A percentile compares a stretch with the other conserved stretches of the same genome.
These are phyloP conservation scores for Pseudachorutes palmiensis DNA, from an alignment of 1,140 invertebrate species.

Conservation along the genomic window DNA sequence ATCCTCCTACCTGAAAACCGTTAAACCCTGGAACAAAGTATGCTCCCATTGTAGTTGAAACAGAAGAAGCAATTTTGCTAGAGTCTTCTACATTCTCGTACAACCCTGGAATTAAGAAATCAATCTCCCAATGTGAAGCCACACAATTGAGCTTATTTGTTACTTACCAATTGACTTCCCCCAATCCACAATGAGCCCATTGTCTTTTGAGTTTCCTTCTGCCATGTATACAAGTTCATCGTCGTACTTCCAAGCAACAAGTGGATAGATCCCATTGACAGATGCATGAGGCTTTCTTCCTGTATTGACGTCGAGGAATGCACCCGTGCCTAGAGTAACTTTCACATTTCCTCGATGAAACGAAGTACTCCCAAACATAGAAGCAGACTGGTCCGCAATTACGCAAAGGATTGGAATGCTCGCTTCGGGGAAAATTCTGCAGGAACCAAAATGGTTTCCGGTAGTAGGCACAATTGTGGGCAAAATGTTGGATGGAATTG, in stretches of 20 bases:
- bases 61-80: constrained; percentile 59
- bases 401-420: constrained; percentile 34
- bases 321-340: constrained; percentile 88
- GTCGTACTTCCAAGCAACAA: constrained; percentile 66
- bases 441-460: constrained; percentile 46
- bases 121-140: neutral
- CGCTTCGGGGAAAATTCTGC: constrained; percentile 28
- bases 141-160: constrained; percentile 6
- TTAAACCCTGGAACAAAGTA: constrained; percentile 88
- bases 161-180: constrained; percentile 62
- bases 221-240: constrained; percentile 61
- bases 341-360: constrained; percentile 75
- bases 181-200: constrained; percentile 81
- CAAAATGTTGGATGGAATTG: constrained; percentile 62
- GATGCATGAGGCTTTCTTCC: constrained; percentile 67
- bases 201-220: constrained; percentile 79
- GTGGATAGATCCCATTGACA: constrained; percentile 68
- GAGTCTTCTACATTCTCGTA: constrained; percentile 60
- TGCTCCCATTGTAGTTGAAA: constrained; percentile 66
- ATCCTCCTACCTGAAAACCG: constrained; percentile 65
- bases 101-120: constrained; percentile 49
- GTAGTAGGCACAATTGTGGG: constrained; percentile 71
- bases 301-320: constrained; percentile 84
- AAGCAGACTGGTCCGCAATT: constrained; percentile 61
- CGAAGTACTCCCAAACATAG: constrained; percentile 85